These are phyloP conservation scores for Menidia menidia DNA, from an alignment of 2,797 vertebrate species.

Conservation along the genomic window DNA sequence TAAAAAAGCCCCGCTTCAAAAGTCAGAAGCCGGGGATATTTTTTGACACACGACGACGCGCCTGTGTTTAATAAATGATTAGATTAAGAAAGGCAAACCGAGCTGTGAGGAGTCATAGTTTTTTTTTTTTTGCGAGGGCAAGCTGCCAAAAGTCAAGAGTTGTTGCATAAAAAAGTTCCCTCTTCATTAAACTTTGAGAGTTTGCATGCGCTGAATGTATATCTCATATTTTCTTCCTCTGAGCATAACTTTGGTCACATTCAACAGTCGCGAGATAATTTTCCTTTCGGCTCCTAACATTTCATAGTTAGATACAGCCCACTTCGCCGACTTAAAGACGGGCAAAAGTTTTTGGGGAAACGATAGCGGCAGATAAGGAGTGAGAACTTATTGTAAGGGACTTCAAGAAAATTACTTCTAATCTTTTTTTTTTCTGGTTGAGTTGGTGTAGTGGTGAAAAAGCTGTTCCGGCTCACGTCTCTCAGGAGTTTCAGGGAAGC, in stretches of 20 bases:
- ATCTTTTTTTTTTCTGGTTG: slow-evolving; percentile 28
- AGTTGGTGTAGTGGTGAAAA: slow-evolving; percentile 14
- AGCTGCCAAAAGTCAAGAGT: slow-evolving; percentile 16
- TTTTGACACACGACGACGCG: slow-evolving; percentile 6
- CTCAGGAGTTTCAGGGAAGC: slow-evolving; percentile 15
- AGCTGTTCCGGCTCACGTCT: slow-evolving; percentile 28
- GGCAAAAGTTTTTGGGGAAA: slow-evolving; percentile 9
- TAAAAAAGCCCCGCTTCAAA: slow-evolving; percentile 8
- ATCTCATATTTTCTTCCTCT: slow-evolving; percentile 30
- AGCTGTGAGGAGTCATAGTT: slow-evolving; percentile 5
- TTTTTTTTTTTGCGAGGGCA: slow-evolving; percentile 10
- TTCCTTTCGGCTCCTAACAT: slow-evolving; percentile 17
- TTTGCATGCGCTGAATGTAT: neutral
- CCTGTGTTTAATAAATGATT: slow-evolving; percentile 54
- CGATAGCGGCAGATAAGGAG: slow-evolving; percentile 15
- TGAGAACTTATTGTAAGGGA: slow-evolving; percentile 20
- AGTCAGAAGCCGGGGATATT: slow-evolving; percentile 12
- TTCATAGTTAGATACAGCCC: slow-evolving; percentile 21
- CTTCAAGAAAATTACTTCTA: slow-evolving; percentile 28
- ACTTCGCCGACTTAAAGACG: slow-evolving; percentile 22
- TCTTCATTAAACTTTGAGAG: slow-evolving; percentile 35
- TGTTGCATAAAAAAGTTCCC: slow-evolving; percentile 24
- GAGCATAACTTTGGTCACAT: slow-evolving; percentile 23
- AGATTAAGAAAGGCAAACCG: slow-evolving; percentile 4
- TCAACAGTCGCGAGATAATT: slow-evolving; percentile 10